Conservation (phyloP, 2,797 vertebrate genomes). For the Catostomus latipinnis region DNA sequence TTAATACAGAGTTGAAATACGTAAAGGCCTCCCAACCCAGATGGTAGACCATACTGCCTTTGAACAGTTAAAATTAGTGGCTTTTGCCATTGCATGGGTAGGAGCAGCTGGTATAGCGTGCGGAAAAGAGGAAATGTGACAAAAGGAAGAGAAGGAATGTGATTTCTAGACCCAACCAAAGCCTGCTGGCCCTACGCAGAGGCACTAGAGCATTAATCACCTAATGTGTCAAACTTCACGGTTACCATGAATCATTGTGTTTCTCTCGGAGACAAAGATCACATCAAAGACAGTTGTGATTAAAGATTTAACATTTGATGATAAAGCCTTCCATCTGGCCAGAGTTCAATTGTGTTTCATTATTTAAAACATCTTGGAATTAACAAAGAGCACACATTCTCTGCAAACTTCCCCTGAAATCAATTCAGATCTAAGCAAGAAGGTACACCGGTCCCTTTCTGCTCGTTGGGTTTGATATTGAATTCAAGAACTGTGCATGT, state of each 20-base stretch:
- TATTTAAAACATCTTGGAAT: slow-evolving; percentile 49
- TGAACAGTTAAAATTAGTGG: slow-evolving; percentile 80
- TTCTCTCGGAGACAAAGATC: slow-evolving; percentile 48
- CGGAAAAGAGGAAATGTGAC: slow-evolving; percentile 61
- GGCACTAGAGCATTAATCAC: slow-evolving; percentile 70
- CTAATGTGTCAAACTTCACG: slow-evolving; percentile 52
- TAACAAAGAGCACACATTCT: background rate
- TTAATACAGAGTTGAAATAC: slow-evolving; percentile 56
- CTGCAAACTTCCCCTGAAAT: background rate
- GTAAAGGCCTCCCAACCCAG: slow-evolving; percentile 72
- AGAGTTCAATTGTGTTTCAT: slow-evolving; percentile 21
- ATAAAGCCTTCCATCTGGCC: slow-evolving; percentile 40
- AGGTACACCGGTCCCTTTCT: background rate
- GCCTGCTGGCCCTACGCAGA: slow-evolving; percentile 74
- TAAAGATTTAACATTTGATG: slow-evolving; percentile 50
- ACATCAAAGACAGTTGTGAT: slow-evolving; percentile 32
- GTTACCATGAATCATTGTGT: slow-evolving; percentile 48
- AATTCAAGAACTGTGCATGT: slow-evolving; percentile 5
- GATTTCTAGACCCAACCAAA: slow-evolving; percentile 77
- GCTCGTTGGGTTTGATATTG: background rate
- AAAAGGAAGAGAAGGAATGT: slow-evolving; percentile 48
- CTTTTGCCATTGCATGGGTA: slow-evolving; percentile 78
- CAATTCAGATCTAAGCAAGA: background rate
- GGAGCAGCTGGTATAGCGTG: slow-evolving; percentile 75
- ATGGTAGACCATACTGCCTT: slow-evolving; percentile 76